Conservation (phyloP, 1,140 invertebrate genomes). For the Caenorhabditis remanei region DNA sequence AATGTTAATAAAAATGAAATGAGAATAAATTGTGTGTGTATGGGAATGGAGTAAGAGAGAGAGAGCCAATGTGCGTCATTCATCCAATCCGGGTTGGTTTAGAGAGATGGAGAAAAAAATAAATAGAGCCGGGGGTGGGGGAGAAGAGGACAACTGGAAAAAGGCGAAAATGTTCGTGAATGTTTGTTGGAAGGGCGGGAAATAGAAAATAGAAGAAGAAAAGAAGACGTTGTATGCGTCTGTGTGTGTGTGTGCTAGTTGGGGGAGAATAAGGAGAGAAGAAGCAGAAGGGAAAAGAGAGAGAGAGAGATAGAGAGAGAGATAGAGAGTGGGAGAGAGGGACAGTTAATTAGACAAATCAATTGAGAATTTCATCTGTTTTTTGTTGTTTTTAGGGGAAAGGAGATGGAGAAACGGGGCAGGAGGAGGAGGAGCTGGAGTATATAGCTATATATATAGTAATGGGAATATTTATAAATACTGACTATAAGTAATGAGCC, state of each 20-base stretch:
- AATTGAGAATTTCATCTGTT: constrained; percentile 24
- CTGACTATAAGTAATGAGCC: too few relatives aligned
- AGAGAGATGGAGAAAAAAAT: too few relatives aligned
- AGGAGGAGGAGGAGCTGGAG: neutral
- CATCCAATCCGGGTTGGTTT: neutral
- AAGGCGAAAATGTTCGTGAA: constrained; percentile 15
- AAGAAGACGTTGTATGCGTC: too few relatives aligned
- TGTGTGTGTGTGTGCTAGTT: neutral
- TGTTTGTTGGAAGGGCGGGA: constrained; percentile 21
- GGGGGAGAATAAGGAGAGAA: neutral
- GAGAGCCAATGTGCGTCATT: constrained; percentile 26
- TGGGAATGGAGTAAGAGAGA: neutral
- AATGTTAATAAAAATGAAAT: too few relatives aligned
- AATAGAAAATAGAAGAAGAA: neutral
- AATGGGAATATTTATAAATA: too few relatives aligned
- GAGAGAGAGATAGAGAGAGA: neutral
- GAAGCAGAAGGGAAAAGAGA: neutral
- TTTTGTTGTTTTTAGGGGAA: neutral
- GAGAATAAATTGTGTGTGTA: neutral
- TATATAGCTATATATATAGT: too few relatives aligned
- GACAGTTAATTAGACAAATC: constrained; percentile 52
- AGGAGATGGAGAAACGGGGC: neutral
- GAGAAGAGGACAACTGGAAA: neutral
- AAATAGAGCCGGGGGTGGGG: neutral
- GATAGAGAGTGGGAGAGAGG: neutral